These are phyloP conservation scores for Monarcha castaneiventris DNA, from an alignment of 2,113 vertebrate species.

Conservation along the genomic window DNA sequence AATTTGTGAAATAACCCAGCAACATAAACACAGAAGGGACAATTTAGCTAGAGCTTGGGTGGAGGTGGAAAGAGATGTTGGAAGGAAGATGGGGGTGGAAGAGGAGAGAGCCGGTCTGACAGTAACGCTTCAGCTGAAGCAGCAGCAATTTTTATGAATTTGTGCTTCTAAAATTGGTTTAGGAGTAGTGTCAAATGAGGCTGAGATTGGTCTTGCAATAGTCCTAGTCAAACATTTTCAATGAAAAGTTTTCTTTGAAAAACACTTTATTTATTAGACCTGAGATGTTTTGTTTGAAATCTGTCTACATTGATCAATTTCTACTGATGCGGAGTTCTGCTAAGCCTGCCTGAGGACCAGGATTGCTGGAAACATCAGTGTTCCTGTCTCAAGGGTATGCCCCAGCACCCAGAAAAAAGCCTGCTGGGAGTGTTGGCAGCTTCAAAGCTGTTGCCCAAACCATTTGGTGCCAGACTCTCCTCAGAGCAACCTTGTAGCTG, in stretches of 20 bases:
- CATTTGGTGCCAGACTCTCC: background rate
- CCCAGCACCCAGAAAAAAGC: background rate
- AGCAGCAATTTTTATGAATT: background rate
- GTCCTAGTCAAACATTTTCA: background rate
- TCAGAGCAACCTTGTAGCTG: background rate
- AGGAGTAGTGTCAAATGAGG: background rate
- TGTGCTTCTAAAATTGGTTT: background rate
- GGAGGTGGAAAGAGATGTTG: background rate
- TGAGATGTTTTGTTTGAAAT: background rate
- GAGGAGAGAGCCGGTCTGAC: background rate
- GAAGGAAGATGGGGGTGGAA: background rate
- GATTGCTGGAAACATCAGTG: background rate
- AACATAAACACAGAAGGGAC: background rate
- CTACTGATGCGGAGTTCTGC: background rate
- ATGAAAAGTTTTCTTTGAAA: background rate
- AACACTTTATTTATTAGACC: background rate
- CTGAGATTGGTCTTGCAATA: background rate
- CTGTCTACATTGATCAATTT: accelerated
- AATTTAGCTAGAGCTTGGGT: background rate
- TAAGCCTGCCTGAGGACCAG: background rate
- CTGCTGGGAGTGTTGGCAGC: background rate
- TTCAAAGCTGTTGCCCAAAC: background rate
- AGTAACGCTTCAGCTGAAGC: background rate
- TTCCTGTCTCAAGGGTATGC: background rate
- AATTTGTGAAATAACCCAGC: background rate